A percentile compares a stretch with the other conserved stretches of the same genome.
phyloP scores from a whole-genome alignment of 2,113 vertebrate species.

The Panthera uncia region DNA sequence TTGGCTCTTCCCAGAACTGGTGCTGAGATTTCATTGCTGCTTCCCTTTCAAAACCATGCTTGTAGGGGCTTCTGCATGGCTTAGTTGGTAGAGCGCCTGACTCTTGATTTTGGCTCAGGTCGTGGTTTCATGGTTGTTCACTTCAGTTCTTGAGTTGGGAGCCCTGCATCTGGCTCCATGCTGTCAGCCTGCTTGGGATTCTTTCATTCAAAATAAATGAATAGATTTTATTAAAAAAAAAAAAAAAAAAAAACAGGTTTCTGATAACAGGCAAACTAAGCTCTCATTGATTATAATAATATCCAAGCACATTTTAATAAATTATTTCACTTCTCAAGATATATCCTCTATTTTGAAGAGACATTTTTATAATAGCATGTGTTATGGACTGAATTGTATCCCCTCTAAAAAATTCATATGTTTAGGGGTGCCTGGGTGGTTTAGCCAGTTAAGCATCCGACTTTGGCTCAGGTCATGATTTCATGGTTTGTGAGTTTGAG shows the following conservation, averaged over 20 bases:
- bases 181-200: no score
- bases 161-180: no score
- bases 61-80: no score
- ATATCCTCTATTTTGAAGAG: not conserved
- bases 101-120: no score
- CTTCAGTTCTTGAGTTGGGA: no score
- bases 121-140: no score
- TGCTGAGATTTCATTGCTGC: not conserved
- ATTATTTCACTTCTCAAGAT: not conserved
- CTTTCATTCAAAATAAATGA: no score
- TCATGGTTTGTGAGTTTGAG: no score
- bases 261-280: not conserved
- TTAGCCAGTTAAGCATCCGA: no score
- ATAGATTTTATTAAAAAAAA: no score
- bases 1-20: not conserved
- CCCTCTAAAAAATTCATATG: not conserved
- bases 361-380: not conserved
- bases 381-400: not conserved
- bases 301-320: conserved; percentile 24
- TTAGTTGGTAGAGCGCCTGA: no score
- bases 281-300: not conserved
- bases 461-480: no score
- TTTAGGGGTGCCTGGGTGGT: not conserved
- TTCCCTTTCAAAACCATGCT: conserved; percentile 20
- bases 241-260: not conserved